Base-by-base conservation (phyloP, 64 coral and sea anemone genomes). In the Stichodactyla mertensii region DNA sequence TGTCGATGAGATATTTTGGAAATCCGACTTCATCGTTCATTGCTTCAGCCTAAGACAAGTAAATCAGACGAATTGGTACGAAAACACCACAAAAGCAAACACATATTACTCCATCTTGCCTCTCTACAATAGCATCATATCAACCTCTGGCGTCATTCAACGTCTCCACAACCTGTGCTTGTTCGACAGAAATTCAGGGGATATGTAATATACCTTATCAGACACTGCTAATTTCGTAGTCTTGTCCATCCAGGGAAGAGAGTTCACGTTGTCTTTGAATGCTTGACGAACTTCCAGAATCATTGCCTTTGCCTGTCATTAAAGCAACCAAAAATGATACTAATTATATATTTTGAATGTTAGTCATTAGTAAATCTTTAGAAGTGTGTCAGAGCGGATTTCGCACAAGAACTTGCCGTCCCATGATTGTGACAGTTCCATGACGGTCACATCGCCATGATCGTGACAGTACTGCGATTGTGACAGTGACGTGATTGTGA, bases 201-300 rank as follows among this genome's bases (percentile, higher is more conserved):
- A 58, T 11, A 58, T 11, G 10, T 31, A 10, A 27, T 9, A 66
- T 82, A 99, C 96, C 93, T 99, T 99, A 27, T 99, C 96, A 61
- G 86, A 85, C 26, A 99, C 96, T 6, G 88, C 93, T 45, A 77
- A 57, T 52, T 95, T 99, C 0, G 97, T 99, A 36, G 24, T 28
- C 16, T 95, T 78, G 77, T 99, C 97, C 97, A 99, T 99, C 97
- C 97, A 99, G n/a, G 87, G 74, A 66, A 99, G 87, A 8, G 90
- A 83, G 62, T 92, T 92, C 4, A 99, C 93, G 80, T 99, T 99
- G 55, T 99, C 90, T 83, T 99, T 92, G 77, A 99, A 99, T 61
- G 97, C 97, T 52, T 83, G 64, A 28, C 97, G 93, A 16, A 99
- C 88, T 84, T 99, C 93, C 16, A 83, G 83, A 27, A 99, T 99